Percentiles rank a stretch among this genome's conserved stretches.
Conservation (phyloP, 1,140 invertebrate species). For the Parapsyche elsis region DNA sequence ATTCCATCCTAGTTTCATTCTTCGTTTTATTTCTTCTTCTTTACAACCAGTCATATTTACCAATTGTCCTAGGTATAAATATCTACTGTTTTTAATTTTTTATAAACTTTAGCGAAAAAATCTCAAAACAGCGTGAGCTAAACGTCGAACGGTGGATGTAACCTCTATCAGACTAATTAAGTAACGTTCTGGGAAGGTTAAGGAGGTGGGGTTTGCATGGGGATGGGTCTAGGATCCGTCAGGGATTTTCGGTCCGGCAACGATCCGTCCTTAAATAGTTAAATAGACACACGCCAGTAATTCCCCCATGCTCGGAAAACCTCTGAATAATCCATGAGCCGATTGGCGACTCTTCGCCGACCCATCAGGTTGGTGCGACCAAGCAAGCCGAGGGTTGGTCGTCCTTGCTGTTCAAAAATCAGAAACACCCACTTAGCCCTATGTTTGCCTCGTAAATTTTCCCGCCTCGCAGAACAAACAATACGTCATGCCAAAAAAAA, state of each 20-base stretch:
- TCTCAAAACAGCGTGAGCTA: no score
- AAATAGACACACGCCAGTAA: constrained; percentile 42
- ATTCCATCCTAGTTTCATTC: no score
- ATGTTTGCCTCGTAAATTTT: constrained; percentile 1
- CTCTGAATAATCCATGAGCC: constrained; percentile 37
- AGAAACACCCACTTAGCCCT: background rate
- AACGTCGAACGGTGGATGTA: background rate
- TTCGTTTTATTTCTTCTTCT: no score
- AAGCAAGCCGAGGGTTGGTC: background rate
- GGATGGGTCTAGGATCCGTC: background rate
- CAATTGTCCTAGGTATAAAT: no score
- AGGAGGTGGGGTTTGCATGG: background rate
- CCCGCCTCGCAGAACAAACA: background rate
- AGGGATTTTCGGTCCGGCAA: constrained; percentile 36
- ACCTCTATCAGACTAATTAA: constrained; percentile 30
- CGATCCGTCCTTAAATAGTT: constrained; percentile 36
- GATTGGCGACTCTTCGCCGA: background rate
- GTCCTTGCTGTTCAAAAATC: constrained; percentile 21
- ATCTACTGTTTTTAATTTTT: no score
- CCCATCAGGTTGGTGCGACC: background rate
- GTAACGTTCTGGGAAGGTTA: background rate
- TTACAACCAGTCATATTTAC: no score
- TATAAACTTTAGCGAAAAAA: no score
- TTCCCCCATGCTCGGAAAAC: constrained; percentile 9
- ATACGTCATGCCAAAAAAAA: background rate